Evolutionary conservation across 2,888 invertebrate genomes (phyloP), one percentile per base, ranked within the genome.

Genomic region (Leptura quadrifasciata): DNA sequence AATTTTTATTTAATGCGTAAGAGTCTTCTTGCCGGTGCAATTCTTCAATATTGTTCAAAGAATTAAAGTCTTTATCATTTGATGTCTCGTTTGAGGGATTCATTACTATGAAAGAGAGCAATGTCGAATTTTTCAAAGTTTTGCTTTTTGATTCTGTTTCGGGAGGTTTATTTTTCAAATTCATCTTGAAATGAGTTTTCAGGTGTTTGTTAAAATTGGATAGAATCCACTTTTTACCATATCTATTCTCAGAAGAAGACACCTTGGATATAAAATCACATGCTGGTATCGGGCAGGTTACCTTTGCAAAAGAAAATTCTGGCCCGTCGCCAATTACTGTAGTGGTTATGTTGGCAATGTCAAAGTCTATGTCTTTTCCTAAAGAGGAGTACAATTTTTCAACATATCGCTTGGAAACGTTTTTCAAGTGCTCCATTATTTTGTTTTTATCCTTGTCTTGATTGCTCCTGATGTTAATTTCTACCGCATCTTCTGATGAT

Each of bases 371-470:
- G 4, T 47, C 15, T 47, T 15, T 47, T 4, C 47, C 47, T 12
- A 47, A 47, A 1, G 47, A 47, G 15, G 47, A 47, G 47, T 47
- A 47, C 47, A 47, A 47, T 47, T 47, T 47, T 47, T 15, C 47
- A 47, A 47, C 47, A 47, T 47, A 47, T 47, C 47, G 47, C 47
- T 47, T 47, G 47, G 15, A 47, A 47, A 47, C 15, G 47, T 47
- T 47, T 47, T 47, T 47, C 15, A 47, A 47, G 47, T 47, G 47
- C 47, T 47, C 15, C 47, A 47, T 47, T 47, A 47, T 47, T 47
- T 47, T 47, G 15, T 47, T 12, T 47, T 35, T 47, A 15, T 47
- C 47, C 15, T 47, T 47, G 1, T 47, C 47, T 47, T 47, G 15
- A 47, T 47, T 47, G 15, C 12, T 4, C 15, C 47, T 15, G 15